Base-by-base conservation (phyloP, 1,140 invertebrate species). In the Hyles euphorbiae region DNA sequence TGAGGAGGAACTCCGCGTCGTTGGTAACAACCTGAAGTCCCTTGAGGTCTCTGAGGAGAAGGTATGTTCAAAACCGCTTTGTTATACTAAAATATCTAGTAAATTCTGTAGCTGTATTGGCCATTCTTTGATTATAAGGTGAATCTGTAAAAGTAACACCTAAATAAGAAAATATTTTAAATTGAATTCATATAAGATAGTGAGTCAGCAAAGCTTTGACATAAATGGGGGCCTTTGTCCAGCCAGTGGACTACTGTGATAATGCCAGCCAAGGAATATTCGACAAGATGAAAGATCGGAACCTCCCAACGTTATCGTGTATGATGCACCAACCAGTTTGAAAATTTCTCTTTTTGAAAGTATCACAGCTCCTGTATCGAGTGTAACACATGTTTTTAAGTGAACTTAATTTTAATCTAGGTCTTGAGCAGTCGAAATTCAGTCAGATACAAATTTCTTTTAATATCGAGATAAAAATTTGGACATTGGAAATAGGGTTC, bases 21-120 rank as follows among this genome's bases (percentile, higher is more conserved):
- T 99, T 87, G 98, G 98, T 89, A 99, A 99, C 95, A 99, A 99
- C 93, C 92, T 99, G 91, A 99, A 99, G 91, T 99, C 98, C 82
- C 96, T 99, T 80, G 98, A 99, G 93, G 98, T 99, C 79, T 98
- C 97, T 76, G 98, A 99, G 91, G 98, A 99, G 91, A 99, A 99
- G 97, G 98, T 99, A 94, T 91, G 90, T 62, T 10, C 10, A 44
- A 34, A 10, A 12, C 40, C 32, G 36, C 36, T 40, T 40, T 40
- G 8, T 40, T 5, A 5, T 40, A 40, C 8, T 40, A 40, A 40
- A 5, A 40, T 40, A 40, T 40, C 36, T 40, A 40, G 36, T 5
- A 40, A 40, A 40, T 40, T 40, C 36, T 40, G 8, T 40, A 40
- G 36, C 36, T 8, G 0, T 8, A 40, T 5, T 40, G 36, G 36